phyloP scores from a whole-genome alignment of 1,140 invertebrate species.

The Drosophila pseudoobscura region DNA sequence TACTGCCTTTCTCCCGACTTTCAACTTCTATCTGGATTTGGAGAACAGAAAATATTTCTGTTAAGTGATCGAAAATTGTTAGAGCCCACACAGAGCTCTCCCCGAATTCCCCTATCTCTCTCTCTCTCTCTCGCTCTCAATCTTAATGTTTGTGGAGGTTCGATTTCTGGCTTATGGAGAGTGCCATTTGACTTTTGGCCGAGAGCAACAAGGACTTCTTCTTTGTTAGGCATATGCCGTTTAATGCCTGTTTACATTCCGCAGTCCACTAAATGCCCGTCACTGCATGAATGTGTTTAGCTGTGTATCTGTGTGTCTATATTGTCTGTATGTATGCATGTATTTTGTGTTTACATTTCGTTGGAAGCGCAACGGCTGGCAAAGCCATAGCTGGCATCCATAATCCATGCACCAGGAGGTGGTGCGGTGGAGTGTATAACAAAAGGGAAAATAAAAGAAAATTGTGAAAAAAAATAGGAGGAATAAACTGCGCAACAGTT shows the following conservation, averaged over 20 bases:
- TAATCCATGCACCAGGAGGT: background rate
- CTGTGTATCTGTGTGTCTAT: too few relatives aligned
- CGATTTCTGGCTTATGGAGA: background rate
- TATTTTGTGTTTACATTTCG: slow-evolving; percentile 41
- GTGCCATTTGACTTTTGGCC: background rate
- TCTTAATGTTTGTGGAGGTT: too few relatives aligned
- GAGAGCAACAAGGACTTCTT: background rate
- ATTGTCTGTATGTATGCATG: background rate
- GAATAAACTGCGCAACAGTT: slow-evolving; percentile 71
- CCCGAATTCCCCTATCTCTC: too few relatives aligned
- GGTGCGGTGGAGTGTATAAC: background rate
- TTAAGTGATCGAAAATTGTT: too few relatives aligned
- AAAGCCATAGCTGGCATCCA: background rate
- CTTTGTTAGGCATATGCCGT: slow-evolving; percentile 19
- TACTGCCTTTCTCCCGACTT: too few relatives aligned
- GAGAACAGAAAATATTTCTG: too few relatives aligned
- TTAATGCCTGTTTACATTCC: slow-evolving; percentile 58
- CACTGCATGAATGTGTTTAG: too few relatives aligned
- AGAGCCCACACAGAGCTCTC: too few relatives aligned
- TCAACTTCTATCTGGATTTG: too few relatives aligned
- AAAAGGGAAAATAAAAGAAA: slow-evolving; percentile 2
- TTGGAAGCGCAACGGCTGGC: slow-evolving; percentile 6
- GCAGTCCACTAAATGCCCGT: slow-evolving; percentile 29
- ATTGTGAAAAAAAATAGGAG: slow-evolving; percentile 6
- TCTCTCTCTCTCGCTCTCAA: too few relatives aligned